phyloP scores from a whole-genome alignment of 64 coral and sea anemone genomes.

The Trachythela sp. region DNA sequence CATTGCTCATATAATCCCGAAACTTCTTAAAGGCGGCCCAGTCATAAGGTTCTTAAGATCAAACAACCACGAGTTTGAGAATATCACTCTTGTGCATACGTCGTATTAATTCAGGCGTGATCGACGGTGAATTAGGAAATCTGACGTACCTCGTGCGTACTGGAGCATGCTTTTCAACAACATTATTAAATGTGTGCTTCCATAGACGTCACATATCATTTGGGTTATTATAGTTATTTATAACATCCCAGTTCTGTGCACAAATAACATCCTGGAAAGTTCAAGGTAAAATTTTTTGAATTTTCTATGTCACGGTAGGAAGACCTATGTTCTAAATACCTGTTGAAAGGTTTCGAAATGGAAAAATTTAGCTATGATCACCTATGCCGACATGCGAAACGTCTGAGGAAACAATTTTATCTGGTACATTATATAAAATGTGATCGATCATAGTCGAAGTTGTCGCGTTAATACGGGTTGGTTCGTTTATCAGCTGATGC shows the following conservation, averaged over 20 bases:
- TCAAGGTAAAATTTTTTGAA: conserved; percentile 53
- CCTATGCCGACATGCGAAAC: conserved; percentile 50
- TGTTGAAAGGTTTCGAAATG: conserved; percentile 26
- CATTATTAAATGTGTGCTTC: conserved; percentile 14
- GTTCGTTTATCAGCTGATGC: conserved; percentile 42
- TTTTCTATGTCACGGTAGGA: conserved; percentile 38
- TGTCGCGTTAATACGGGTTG: conserved; percentile 52
- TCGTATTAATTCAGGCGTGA: conserved; percentile 17
- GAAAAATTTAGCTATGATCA: conserved; percentile 51
- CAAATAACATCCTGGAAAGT: too few relatives aligned
- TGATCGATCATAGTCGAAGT: conserved; percentile 52
- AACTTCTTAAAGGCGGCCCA: conserved; percentile 4
- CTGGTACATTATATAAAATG: conserved; percentile 39
- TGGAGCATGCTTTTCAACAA: conserved; percentile 34
- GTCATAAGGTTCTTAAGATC: neutral
- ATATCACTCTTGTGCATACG: conserved; percentile 34
- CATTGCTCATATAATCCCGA: too few relatives aligned
- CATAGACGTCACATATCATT: too few relatives aligned
- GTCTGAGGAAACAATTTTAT: conserved; percentile 49
- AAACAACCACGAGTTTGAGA: conserved; percentile 18
- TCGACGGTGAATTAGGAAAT: conserved; percentile 21
- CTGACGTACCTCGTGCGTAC: neutral
- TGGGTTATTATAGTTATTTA: too few relatives aligned
- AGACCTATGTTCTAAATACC: conserved; percentile 3
- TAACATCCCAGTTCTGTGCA: too few relatives aligned